A percentile compares a stretch with the other conserved stretches of the same genome.
phyloP scores from a whole-genome alignment of 2,113 vertebrate genomes.

The Phrynosoma platyrhinos region DNA sequence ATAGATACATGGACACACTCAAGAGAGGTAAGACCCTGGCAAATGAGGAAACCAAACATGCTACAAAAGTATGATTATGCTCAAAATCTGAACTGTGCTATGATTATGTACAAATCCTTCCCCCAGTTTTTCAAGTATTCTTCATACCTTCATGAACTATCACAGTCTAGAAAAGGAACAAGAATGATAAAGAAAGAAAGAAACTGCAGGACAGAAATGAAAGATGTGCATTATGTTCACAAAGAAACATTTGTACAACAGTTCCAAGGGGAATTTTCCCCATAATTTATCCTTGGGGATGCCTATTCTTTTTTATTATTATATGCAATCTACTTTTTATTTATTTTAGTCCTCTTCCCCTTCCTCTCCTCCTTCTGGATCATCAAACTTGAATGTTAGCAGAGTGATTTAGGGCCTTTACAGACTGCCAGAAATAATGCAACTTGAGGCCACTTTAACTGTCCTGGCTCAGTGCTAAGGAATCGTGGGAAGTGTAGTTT shows the following conservation, averaged over 20 bases:
- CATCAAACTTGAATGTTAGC: constrained; percentile 14
- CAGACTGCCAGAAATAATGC: too few species aligned
- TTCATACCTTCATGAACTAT: constrained; percentile 18
- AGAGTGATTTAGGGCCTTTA: neutral
- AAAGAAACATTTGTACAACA: constrained; percentile 45
- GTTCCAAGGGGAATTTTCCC: constrained; percentile 35
- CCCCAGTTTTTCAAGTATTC: constrained; percentile 39
- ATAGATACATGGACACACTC: neutral
- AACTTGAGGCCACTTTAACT: too few species aligned
- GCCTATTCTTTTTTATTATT: neutral
- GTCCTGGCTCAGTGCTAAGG: too few species aligned
- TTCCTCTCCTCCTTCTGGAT: constrained; percentile 32
- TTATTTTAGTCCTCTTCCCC: too few species aligned
- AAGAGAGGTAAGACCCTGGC: neutral
- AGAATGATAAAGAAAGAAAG: constrained; percentile 31
- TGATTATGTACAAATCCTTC: neutral
- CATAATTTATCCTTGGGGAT: accelerated
- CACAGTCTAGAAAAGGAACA: constrained; percentile 36
- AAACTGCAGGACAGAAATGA: constrained; percentile 37
- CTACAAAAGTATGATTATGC: neutral
- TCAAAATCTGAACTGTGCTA: constrained; percentile 1
- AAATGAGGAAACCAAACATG: neutral
- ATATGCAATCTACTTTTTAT: too few species aligned
- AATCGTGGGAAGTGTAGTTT: too few species aligned
- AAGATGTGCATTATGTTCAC: neutral